Conservation (phyloP, 2,113 vertebrate genomes). For the Labrus mixtus region DNA sequence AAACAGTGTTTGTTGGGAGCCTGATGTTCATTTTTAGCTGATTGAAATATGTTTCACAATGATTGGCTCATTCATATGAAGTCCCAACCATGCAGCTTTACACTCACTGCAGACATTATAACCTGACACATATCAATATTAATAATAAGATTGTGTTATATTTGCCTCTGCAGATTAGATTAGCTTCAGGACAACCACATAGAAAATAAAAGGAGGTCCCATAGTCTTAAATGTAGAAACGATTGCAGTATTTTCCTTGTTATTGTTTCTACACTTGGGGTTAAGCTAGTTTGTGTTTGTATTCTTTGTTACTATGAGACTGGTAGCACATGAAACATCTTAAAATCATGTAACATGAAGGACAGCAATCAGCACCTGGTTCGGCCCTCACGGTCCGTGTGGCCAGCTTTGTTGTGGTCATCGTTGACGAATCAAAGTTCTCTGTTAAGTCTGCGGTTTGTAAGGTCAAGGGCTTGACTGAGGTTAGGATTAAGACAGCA, state of each 20-base stretch:
- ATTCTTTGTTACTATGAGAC: slow-evolving; percentile 35
- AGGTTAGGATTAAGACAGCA: slow-evolving; percentile 67
- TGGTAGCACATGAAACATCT: slow-evolving; percentile 38
- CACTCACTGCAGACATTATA: too few species aligned
- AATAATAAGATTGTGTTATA: too few species aligned
- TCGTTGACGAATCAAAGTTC: slow-evolving; percentile 80
- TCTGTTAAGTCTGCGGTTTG: slow-evolving; percentile 64
- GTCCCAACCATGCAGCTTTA: too few species aligned
- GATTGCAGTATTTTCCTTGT: background rate
- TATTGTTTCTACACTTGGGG: slow-evolving; percentile 9
- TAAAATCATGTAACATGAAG: slow-evolving; percentile 49
- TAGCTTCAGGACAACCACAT: too few species aligned
- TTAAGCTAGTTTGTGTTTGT: slow-evolving; percentile 1
- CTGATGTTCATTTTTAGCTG: too few species aligned
- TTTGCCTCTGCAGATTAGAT: too few species aligned
- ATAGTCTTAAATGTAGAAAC: background rate
- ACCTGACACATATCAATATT: too few species aligned
- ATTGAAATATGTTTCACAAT: too few species aligned
- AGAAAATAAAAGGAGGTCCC: background rate
- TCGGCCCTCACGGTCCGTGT: slow-evolving; percentile 39
- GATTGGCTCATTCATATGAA: too few species aligned
- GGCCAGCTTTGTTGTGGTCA: slow-evolving; percentile 79
- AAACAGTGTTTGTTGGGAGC: too few species aligned
- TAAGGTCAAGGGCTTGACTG: slow-evolving; percentile 61
- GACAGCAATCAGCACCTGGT: slow-evolving; percentile 23